Evolutionary conservation across 2,888 invertebrate species (phyloP), one percentile per base, ranked within the genome.

Genomic region (Leptinotarsa tumamoca): DNA sequence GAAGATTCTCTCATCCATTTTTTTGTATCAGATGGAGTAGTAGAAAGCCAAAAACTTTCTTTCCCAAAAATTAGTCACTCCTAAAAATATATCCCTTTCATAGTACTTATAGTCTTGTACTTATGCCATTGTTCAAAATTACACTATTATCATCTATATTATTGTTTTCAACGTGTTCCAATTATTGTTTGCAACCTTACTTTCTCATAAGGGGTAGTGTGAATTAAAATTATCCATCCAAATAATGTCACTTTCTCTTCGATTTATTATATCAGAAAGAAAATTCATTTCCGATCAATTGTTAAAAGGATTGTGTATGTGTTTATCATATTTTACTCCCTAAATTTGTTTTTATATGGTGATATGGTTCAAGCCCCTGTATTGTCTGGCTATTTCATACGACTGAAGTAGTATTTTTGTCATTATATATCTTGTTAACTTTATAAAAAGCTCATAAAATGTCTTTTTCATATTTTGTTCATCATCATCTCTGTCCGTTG

Each of bases 221-320:
- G 69, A 33, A 54, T 69, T 54, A 4, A 69, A 54, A 17, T 69
- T 56, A 3, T 56, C 69, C 69, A 56, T 69, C 33, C 27, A 54
- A 14, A 69, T 51, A n/a, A 21, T 50, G 4, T 67, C 14, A 33
- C 33, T 33, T 67, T 50, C 67, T 49, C 49, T 21, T 21, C 50
- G 49, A 13, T 14, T 49, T n/a, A 4, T 13, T 3, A 21, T 67
- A 3, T 23, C 21, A n/a, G 2, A 1, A 14, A 67, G 23, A n/a
- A 18, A 14, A 33, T 15, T 17, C 4, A 21, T 4, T 15, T 21
- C 15, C 15, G 17, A 67, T 18, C 21, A 7, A 49, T 50, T 50
- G 5, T 50, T 3, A 7, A 18, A 21, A 18, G 67, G 49, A 21
- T 67, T 49, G 3, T 49, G 14, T 67, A 67, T 4, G 51, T 67